Base-by-base conservation (phyloP, 2,113 vertebrate genomes). In the Brachirus orientalis region DNA sequence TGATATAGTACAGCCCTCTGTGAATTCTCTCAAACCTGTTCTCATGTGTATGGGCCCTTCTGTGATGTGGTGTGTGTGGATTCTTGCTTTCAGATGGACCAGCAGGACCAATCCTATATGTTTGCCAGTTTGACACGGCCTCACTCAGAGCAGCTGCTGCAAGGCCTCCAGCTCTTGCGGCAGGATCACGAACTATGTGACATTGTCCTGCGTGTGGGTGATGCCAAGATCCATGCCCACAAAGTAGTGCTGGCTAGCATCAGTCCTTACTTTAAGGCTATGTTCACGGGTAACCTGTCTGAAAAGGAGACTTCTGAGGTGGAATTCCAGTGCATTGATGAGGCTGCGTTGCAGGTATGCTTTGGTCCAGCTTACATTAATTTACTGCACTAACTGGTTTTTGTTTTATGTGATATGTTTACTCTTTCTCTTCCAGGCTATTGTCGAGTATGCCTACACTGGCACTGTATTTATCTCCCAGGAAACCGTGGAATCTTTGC, bases 191-290 rank as follows among this genome's bases (percentile, higher is more conserved):
- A 99, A 92, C 96, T 99, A 63, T 99, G 98, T 54, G 98, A 99
- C 91, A 92, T 99, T 41, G 79, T 97, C 77, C 96, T 99, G 16
- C 91, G 97, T 1, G 97, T 97, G 52, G 98, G 98, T 13, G 97
- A 98, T 84, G 94, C 93, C 91, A 98, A 99, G 93, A 97, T 98
- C 84, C 96, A 98, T 47, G 97, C 98, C 1, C 98, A 99, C 91
- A 99, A 96, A 84, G 98, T 93, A 83, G 98, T 99, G 68, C 93
- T 99, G 73, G 98, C 98, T 86, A 97, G 97, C 92, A 96, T 99
- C 91, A 99, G 98, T 75, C 98, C 98, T 0, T 99, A 99, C 89
- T 99, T 99, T 92, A 98, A 97, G 91, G 98, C 98, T 90, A 99
- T 99, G 98, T 99, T 99, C 91, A 97, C 97, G 0, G 97, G 97